These are phyloP conservation scores for Neosalanx taihuensis DNA, from an alignment of 2,797 vertebrate species.

Conservation along the genomic window DNA sequence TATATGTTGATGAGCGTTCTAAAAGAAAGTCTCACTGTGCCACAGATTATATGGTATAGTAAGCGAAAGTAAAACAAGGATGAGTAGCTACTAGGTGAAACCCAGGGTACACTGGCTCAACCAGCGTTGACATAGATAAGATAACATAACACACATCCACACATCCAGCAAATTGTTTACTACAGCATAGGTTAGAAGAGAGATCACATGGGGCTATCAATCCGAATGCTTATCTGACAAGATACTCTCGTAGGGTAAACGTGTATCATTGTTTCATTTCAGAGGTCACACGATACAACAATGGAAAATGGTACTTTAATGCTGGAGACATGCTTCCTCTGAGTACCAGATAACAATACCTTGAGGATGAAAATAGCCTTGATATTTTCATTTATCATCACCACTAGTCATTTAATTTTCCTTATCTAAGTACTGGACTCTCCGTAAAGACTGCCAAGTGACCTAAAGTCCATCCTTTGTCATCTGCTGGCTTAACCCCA, in stretches of 20 bases:
- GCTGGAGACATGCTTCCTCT: too few relatives aligned
- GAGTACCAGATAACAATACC: too few relatives aligned
- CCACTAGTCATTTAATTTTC: neutral
- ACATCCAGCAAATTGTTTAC: too few relatives aligned
- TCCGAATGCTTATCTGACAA: neutral
- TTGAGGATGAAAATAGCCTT: neutral
- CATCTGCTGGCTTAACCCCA: neutral
- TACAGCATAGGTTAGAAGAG: neutral
- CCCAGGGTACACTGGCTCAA: constrained; percentile 43
- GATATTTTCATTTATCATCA: neutral
- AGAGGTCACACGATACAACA: neutral
- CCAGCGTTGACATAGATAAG: constrained; percentile 61
- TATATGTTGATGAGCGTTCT: neutral
- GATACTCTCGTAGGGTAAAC: too few relatives aligned
- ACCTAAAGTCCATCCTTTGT: neutral
- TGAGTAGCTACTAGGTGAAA: constrained; percentile 55
- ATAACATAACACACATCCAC: constrained; percentile 44
- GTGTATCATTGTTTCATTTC: neutral
- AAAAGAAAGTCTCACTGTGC: neutral
- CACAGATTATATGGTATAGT: constrained; percentile 35
- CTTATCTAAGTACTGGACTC: constrained; percentile 2
- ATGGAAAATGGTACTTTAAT: too few relatives aligned
- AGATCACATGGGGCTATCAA: neutral
- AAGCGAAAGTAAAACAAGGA: constrained; percentile 63
- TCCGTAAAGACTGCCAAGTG: neutral